Percentiles rank a stretch among this genome's conserved stretches.
Evolutionary conservation across 2,113 vertebrate species (phyloP).

Genomic region (Notiomystis cincta): DNA sequence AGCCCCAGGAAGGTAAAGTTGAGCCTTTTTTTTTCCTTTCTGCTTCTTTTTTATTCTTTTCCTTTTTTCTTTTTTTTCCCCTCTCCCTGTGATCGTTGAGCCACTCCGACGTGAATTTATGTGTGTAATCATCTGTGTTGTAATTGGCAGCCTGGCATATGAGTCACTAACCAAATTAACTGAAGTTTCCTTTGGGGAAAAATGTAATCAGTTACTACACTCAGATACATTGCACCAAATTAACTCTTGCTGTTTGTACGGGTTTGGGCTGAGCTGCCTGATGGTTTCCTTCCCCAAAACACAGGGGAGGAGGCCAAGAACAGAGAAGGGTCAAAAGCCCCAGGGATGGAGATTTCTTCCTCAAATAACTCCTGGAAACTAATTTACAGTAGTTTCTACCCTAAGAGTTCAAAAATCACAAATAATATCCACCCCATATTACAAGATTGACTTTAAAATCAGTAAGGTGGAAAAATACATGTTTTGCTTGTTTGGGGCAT

Average conservation of each 20-base stretch:
- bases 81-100: slow-evolving; percentile 19
- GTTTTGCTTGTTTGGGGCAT: background rate
- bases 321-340: background rate
- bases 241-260: slow-evolving; percentile 53
- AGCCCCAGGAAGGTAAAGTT: background rate
- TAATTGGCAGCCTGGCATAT: slow-evolving; percentile 76
- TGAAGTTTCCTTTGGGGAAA: slow-evolving; percentile 81
- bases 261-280: background rate
- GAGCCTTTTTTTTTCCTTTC: background rate
- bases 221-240: slow-evolving; percentile 72
- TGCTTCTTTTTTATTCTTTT: background rate
- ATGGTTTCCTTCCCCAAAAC: background rate
- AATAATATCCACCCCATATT: background rate
- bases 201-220: slow-evolving; percentile 76
- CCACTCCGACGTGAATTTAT: slow-evolving; percentile 51
- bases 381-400: background rate
- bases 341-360: background rate
- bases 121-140: slow-evolving; percentile 73
- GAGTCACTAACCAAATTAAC: slow-evolving; percentile 80
- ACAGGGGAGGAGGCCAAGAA: background rate
- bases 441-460: background rate
- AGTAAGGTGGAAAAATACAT: background rate
- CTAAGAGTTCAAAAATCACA: background rate
- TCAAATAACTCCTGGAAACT: background rate
- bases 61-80: background rate